Percentiles rank a stretch among this genome's conserved stretches.
Conservation (phyloP, 2,113 vertebrate species). For the Paralichthys olivaceus region DNA sequence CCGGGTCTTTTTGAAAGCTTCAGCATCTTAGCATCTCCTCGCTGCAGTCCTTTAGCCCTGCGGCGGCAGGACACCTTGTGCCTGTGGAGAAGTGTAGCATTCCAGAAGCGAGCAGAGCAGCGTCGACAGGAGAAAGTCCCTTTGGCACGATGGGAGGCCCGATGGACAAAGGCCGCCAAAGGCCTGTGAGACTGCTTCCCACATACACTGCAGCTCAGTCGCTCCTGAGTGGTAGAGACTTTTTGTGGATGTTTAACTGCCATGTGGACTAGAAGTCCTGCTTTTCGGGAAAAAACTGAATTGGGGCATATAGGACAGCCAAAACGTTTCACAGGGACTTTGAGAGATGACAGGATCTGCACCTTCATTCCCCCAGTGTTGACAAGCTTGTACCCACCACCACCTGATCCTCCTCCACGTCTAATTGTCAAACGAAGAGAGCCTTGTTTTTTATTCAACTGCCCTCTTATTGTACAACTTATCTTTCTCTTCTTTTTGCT, state of each 20-base stretch:
- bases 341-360: constrained; percentile 79
- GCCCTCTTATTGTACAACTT: constrained; percentile 70
- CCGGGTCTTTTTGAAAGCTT: constrained; percentile 74
- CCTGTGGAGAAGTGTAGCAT: constrained; percentile 80
- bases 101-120: constrained; percentile 84
- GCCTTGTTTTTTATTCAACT: constrained; percentile 77
- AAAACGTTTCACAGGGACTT: constrained; percentile 83
- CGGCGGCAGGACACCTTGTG: constrained; percentile 83
- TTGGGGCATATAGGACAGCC: constrained; percentile 83
- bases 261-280: constrained; percentile 83
- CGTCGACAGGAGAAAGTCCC: constrained; percentile 83
- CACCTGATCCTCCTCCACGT: constrained; percentile 73
- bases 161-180: constrained; percentile 88
- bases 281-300: constrained; percentile 81
- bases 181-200: constrained; percentile 91
- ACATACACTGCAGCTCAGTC: constrained; percentile 90
- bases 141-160: constrained; percentile 81
- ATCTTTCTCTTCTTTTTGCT: constrained; percentile 75
- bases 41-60: constrained; percentile 74
- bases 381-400: constrained; percentile 80
- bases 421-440: constrained; percentile 81
- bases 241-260: constrained; percentile 82
- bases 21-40: constrained; percentile 70
- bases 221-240: constrained; percentile 81
- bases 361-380: constrained; percentile 80